These are phyloP conservation scores for Danionella dracula DNA, from an alignment of 2,797 vertebrate species.

Conservation along the genomic window DNA sequence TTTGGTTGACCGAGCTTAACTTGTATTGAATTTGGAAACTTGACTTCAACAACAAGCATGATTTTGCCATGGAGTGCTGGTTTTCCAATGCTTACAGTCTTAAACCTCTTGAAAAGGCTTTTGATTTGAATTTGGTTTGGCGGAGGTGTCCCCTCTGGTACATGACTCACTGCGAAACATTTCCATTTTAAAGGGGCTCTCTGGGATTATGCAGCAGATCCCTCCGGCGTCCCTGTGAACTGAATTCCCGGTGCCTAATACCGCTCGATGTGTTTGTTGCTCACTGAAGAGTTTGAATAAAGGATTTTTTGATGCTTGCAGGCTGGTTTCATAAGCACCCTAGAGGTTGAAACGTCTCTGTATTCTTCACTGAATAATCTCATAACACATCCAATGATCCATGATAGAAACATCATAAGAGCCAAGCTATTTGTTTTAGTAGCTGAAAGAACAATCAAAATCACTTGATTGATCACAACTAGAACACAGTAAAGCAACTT, in stretches of 20 bases:
- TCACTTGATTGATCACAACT: too few relatives aligned
- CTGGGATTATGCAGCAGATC: slow-evolving; percentile 24
- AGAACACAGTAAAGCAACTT: too few relatives aligned
- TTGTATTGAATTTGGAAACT: not conserved
- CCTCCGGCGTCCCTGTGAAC: slow-evolving; percentile 30
- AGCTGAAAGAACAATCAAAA: too few relatives aligned
- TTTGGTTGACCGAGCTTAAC: not conserved
- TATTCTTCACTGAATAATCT: slow-evolving; percentile 1
- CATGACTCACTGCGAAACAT: slow-evolving; percentile 21
- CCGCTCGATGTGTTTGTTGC: slow-evolving; percentile 30
- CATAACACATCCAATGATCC: not conserved
- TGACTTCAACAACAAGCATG: not conserved
- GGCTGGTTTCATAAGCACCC: slow-evolving; percentile 31
- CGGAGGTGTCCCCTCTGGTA: slow-evolving; percentile 3
- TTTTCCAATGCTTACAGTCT: slow-evolving; percentile 10
- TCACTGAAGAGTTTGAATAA: slow-evolving; percentile 47
- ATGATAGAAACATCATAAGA: slow-evolving; percentile 3
- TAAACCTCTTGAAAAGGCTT: not conserved
- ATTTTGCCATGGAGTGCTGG: not conserved
- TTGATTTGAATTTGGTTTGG: slow-evolving; percentile 5
- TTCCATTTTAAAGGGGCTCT: slow-evolving; percentile 26
- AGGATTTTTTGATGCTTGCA: slow-evolving; percentile 39
- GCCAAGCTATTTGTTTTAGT: slow-evolving; percentile 16
- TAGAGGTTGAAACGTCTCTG: not conserved
- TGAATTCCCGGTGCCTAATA: slow-evolving; percentile 43